These are phyloP conservation scores for Polymixis lichenea DNA, from an alignment of 2,888 invertebrate genomes.

Conservation along the genomic window DNA sequence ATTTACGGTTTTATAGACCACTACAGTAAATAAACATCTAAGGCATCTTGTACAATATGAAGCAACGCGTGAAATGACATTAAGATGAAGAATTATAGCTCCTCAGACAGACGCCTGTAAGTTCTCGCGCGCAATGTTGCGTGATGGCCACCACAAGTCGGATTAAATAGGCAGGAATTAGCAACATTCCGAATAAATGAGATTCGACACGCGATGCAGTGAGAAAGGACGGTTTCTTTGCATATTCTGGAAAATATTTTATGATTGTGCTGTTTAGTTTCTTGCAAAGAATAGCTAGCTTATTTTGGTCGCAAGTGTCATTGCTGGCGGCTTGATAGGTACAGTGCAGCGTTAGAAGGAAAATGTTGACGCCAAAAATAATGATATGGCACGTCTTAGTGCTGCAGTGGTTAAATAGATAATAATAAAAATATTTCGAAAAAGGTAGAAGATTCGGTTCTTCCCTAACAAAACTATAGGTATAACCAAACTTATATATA, in stretches of 20 bases:
- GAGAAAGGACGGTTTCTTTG: constrained; percentile 37
- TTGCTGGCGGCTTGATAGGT: neutral
- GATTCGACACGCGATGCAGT: constrained; percentile 39
- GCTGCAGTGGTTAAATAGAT: neutral
- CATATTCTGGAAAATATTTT: constrained; percentile 35
- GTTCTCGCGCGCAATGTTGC: constrained; percentile 53
- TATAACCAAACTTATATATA: no score
- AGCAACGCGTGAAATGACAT: constrained; percentile 40
- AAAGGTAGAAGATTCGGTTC: no score
- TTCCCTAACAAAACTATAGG: no score
- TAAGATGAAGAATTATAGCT: constrained; percentile 23
- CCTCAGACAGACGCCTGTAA: constrained; percentile 57
- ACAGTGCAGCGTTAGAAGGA: neutral
- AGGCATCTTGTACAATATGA: constrained; percentile 24
- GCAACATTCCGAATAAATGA: constrained; percentile 54
- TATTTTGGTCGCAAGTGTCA: neutral
- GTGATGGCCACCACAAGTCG: constrained; percentile 41
- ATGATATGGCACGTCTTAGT: neutral
- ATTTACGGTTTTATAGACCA: neutral
- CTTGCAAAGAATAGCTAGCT: neutral
- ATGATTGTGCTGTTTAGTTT: constrained; percentile 4
- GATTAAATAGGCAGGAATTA: constrained; percentile 59
- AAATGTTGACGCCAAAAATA: neutral
- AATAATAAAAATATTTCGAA: no score
- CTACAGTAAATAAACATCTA: neutral